Base-by-base conservation (phyloP, 2,888 invertebrate genomes). In the Deroplatys truncata region DNA sequence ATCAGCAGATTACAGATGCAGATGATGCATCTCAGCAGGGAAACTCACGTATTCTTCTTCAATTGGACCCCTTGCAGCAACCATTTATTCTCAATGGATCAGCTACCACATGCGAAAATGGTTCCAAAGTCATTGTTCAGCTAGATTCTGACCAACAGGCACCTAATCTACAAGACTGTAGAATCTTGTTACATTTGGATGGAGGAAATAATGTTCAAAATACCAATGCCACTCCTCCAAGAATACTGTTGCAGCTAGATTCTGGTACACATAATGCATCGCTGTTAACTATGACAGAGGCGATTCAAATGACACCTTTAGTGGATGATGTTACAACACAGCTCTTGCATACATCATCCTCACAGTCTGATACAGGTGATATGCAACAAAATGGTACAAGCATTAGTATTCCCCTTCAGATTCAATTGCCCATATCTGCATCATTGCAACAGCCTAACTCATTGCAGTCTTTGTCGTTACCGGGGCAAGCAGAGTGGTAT, bases 351-450 rank as follows among this genome's bases (percentile, higher is more conserved):
- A 89, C 72, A 82, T 89, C 49, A 82, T 85, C 31, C 72, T 89
- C n/a, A 82, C 84, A 84, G 28, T 31, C 84, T 28, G 84, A 72
- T 29, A 43, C 85, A 25, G 25, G 28, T 7, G 15, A 56, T 16
- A 31, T 28, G 7, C 82, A 49, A 82, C 28, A n/a, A 31, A 72
- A 29, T 82, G 43, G 35, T 35, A 29, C 85, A 31, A 85, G 82
- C 29, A 89, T 28, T 31, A 28, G 31, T n/a, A 56, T 89, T 15
- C 89, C 89, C n/a, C 49, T 89, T 10, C 89, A 89, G 20, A 89
- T 89, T 82, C 89, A 89, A 43, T 28, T 89, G n/a, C 89, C 89
- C 10, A 31, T 89, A 31, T 89, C 89, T 28, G 28, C 89, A n/a
- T 85, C 85, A 28, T 85, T 85, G 20, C 49, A 82, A 43, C 72